Percentiles rank a stretch among this genome's conserved stretches.
Evolutionary conservation across 2,797 vertebrate genomes (phyloP).

Genomic region (Erithacus rubecula): DNA sequence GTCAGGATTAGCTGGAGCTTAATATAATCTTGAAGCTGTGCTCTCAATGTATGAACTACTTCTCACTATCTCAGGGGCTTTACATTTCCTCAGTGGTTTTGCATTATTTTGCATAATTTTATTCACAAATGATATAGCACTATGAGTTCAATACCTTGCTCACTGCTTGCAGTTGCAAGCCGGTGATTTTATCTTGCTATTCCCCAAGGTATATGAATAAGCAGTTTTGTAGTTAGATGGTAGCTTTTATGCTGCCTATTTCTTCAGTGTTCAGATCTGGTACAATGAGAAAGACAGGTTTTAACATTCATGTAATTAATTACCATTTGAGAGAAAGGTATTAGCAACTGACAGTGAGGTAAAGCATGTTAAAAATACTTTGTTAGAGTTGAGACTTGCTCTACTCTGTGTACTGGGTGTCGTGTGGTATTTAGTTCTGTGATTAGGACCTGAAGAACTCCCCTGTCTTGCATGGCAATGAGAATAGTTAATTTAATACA

Average conservation of each 20-base stretch:
- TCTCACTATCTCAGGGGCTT: not conserved
- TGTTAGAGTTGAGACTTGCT: not conserved
- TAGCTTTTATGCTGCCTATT: not conserved
- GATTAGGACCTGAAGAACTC: not conserved
- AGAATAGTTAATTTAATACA: not conserved
- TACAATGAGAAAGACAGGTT: not conserved
- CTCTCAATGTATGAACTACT: not conserved
- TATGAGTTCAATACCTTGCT: not conserved
- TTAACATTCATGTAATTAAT: not conserved
- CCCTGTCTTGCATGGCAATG: not conserved
- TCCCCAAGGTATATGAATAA: not conserved
- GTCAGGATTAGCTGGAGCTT: constrained; percentile 13
- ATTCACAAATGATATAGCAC: not conserved
- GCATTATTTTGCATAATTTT: constrained; percentile 15
- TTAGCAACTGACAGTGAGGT: not conserved
- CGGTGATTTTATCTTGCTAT: not conserved
- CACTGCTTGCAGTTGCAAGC: not conserved
- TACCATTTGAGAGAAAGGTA: not conserved
- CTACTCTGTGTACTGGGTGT: not conserved
- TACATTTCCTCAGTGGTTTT: not conserved
- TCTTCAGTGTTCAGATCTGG: not conserved
- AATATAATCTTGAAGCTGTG: not conserved
- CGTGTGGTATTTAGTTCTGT: not conserved
- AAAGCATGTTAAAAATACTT: not conserved
- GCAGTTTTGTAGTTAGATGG: not conserved